Evolutionary conservation across 1,140 invertebrate genomes (phyloP), one percentile per base, ranked within the genome.

Genomic region (Lasaia peninsularis): DNA sequence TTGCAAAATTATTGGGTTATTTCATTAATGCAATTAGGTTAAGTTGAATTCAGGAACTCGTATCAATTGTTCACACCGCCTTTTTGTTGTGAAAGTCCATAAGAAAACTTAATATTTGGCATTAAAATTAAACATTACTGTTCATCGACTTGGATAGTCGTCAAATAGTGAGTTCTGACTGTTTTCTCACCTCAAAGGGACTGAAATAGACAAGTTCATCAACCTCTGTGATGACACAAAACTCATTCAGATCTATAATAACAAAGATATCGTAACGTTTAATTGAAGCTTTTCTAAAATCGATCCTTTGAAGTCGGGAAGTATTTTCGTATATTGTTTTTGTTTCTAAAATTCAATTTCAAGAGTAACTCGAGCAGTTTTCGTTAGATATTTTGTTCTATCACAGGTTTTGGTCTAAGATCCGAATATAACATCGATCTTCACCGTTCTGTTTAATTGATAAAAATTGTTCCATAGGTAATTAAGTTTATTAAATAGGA

Each of bases 111-210:
- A 31, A 31, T 52, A 31, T 31, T 14, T 28, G 28, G 14, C 50
- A 52, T 14, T 31, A 52, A 8, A 32, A 52, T 31, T 16, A 12
- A 14, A 52, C 24, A 31, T 52, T 28, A 16, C 21, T 4, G 14
- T 18, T 20, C 35, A 53, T 53, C 31, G 50, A 49, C 40, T 56
- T 35, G 21, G 62, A 63, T 31, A 54, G 52, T 31, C 50, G 55
- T 52, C 51, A 50, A 52, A 52, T 44, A n/a, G 28, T 18, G 16
- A 60, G 62, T 63, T 62, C 48, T 63, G 62, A 60, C 61, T 57
- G 59, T 44, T 65, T 62, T 71, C 53, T 59, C 67, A 78, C 75
- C 73, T 75, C 72, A 77, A 73, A 76, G 71, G 60, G 28, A 68
- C 66, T 11, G 49, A 73, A 79, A 77, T 77, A 77, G 67, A 65